Evolutionary conservation across 2,797 vertebrate species (phyloP), one percentile per base, ranked within the genome.

Genomic region (Coluber constrictor): DNA sequence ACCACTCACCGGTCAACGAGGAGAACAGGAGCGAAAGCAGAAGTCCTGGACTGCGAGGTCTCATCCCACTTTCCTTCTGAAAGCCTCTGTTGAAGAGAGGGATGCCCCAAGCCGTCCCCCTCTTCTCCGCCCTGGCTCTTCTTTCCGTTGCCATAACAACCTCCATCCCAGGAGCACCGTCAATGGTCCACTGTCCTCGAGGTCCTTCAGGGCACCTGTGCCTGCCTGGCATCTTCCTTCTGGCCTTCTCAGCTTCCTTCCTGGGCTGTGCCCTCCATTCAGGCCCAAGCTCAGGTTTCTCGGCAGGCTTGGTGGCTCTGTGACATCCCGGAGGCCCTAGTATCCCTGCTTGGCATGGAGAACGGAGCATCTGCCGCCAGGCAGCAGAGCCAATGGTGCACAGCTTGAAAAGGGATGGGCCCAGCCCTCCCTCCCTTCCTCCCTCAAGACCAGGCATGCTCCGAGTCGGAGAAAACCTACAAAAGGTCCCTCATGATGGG

Each of bases 111-210:
- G 16, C 37, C 29, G 15, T 60, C 91, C 55, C 23, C 55, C 55
- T 86, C 86, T n/a, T 54, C 43, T 3, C 8, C 56, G 51, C 83
- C 92, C 70, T 15, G 59, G 86, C 27, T 93, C 90, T 89, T 57
- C 70, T 91, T 92, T 87, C 93, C 8, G 93, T 94, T 93, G 4
- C 94, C 90, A 94, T 90, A 89, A n/a, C 89, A 55, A 93, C 55
- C 54, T 10, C 8, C 86, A 25, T 66, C 93, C 92, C 47, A 59
- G 27, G 57, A 94, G 94, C 94, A 92, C 93, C 93, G 90, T 51
- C 87, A 37, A 90, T 90, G 66, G 88, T 95, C 94, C 93, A 66
- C 57, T 55, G 51, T 87, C 63, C 66, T 51, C 60, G 83, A 66
- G 92, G 90, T 89, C 92, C 86, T 74, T 89, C 79, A 90, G 87